Conservation (phyloP, 23 tunicate species). For the Diplosoma virens region DNA sequence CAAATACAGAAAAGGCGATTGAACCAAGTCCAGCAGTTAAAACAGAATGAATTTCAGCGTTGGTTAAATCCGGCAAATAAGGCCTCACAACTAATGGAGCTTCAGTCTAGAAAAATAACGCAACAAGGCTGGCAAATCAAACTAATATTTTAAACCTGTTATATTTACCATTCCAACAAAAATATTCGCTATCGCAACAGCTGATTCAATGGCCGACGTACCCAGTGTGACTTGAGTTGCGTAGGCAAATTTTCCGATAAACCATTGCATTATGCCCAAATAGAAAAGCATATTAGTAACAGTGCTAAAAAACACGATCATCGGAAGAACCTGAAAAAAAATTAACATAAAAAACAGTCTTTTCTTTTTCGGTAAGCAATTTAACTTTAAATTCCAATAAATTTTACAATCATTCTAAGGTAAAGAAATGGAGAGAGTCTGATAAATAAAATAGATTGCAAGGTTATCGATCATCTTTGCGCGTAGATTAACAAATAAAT, state of each 20-base stretch:
- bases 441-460: too few relatives aligned
- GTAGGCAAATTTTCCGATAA: conserved; percentile 74
- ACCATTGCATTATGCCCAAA: conserved; percentile 87
- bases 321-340: conserved; percentile 77
- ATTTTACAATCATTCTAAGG: too few relatives aligned
- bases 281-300: conserved; percentile 67
- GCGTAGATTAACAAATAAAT: too few relatives aligned
- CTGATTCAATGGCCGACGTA: conserved; percentile 73
- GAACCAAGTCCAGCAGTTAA: conserved; percentile 75
- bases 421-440: too few relatives aligned
- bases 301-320: conserved; percentile 72
- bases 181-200: conserved; percentile 76
- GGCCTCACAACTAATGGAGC: conserved; percentile 82
- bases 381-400: too few relatives aligned
- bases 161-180: conserved; percentile 86
- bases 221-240: conserved; percentile 65
- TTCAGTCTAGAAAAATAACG: conserved; percentile 43
- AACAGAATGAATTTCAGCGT: conserved; percentile 69
- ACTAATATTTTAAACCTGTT: not conserved
- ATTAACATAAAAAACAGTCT: too few relatives aligned
- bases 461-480: too few relatives aligned
- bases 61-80: conserved; percentile 57
- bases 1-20: conserved; percentile 62
- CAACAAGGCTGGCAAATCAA: not conserved
- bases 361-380: too few relatives aligned